Evolutionary conservation across 2,888 invertebrate species (phyloP), one percentile per base, ranked within the genome.

Genomic region (Lasioglossum pauxillum): DNA sequence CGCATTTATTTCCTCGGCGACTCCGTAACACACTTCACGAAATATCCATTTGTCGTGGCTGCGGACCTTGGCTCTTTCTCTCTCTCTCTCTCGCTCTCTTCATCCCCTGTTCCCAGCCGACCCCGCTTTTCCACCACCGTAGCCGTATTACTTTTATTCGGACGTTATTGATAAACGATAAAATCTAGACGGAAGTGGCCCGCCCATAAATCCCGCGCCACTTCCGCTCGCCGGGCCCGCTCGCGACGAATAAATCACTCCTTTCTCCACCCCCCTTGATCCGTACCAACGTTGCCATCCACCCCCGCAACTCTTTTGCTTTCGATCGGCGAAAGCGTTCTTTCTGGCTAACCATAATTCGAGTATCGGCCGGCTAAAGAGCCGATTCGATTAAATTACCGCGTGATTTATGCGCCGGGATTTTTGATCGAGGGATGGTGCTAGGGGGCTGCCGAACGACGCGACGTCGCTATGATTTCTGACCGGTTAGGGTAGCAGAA

Each of bases 151-250:
- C 91, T 91, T 91, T 90, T 87, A 89, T 88, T 89, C 89, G 84
- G 82, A 83, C 90, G 90, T 93, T 93, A 93, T 93, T 93, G 93
- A 93, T 93, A 93, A 93, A 93, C 93, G 93, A 93, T 93, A 93
- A 93, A 93, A 93, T 93, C 92, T 91, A 91, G 92, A 90, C 91
- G 92, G 92, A 91, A 91, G 89, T 90, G 89, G 87, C 81, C 83
- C 84, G 91, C 76, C 93, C 89, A 93, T 94, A 94, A 94, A 94
- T 94, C 88, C 90, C 88, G 81, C 81, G 87, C 90, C 88, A 92
- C 93, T 93, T 93, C 94, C 94, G 93, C 84, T 85, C 91, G 91
- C 91, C 93, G 91, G 92, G 90, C 92, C 93, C 93, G 92, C 91
- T 90, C 90, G 90, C 91, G 88, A 92, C 91, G 91, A 91, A 93